These are phyloP conservation scores for Gila orcuttii DNA, from an alignment of 2,113 vertebrate genomes.

Conservation along the genomic window DNA sequence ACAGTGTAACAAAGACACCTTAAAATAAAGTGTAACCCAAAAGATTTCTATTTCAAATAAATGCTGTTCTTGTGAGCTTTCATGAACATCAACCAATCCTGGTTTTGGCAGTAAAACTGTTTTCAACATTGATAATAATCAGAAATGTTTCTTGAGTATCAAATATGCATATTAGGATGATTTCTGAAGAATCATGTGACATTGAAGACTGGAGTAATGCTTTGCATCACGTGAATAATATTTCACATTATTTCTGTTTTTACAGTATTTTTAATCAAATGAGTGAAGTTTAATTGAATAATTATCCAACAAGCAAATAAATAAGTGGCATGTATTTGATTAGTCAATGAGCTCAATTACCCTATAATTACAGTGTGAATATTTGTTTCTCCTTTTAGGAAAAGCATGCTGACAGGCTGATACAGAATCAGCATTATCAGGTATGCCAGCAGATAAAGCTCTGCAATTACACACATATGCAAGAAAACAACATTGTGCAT, in stretches of 20 bases:
- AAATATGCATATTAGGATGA: neutral
- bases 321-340: neutral
- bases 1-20: too few relatives aligned
- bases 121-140: neutral
- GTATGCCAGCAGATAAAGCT: slow-evolving; percentile 67
- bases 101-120: neutral
- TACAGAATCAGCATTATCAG: slow-evolving; percentile 97
- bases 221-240: neutral
- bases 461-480: slow-evolving; percentile 8
- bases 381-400: slow-evolving; percentile 79
- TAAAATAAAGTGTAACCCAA: too few relatives aligned
- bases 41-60: neutral
- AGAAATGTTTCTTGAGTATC: neutral
- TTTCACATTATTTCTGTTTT: neutral
- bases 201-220: neutral
- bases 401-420: slow-evolving; percentile 90
- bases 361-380: neutral
- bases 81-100: neutral
- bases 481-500: neutral
- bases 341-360: neutral
- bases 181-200: neutral
- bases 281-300: neutral
- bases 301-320: neutral
- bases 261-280: neutral
- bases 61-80: neutral